Evolutionary conservation across 1,140 invertebrate genomes (phyloP).

Genomic region (Atta cephalotes): DNA sequence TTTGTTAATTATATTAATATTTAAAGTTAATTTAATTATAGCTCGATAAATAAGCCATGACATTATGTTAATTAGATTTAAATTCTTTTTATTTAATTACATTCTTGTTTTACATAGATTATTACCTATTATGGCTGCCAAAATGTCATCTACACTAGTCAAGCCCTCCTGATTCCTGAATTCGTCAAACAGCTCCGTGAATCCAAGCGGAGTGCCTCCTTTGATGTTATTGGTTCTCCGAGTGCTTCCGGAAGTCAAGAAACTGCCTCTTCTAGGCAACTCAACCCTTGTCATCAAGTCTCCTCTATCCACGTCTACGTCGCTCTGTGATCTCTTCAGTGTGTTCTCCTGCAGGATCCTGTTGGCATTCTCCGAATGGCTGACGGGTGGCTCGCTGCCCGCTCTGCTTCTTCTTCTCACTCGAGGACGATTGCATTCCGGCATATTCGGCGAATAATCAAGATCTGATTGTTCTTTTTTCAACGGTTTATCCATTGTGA

Average conservation of each 20-base stretch:
- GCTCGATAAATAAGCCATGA: no score
- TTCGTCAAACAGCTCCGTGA: slow-evolving; percentile 94
- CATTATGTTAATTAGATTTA: background rate
- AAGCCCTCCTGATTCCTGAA: slow-evolving; percentile 94
- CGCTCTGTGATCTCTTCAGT: slow-evolving; percentile 87
- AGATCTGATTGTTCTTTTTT: slow-evolving; percentile 58
- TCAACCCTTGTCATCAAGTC: slow-evolving; percentile 94
- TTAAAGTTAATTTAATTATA: no score
- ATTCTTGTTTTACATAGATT: background rate
- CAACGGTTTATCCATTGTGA: slow-evolving; percentile 74
- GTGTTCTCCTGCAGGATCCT: slow-evolving; percentile 85
- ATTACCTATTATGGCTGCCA: slow-evolving; percentile 92
- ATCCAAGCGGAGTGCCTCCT: slow-evolving; percentile 91
- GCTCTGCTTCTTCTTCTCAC: slow-evolving; percentile 81
- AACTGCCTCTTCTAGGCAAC: slow-evolving; percentile 93
- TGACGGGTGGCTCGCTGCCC: slow-evolving; percentile 83
- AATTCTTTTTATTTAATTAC: background rate
- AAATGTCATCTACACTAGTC: slow-evolving; percentile 94
- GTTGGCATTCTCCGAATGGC: slow-evolving; percentile 79
- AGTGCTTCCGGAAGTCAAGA: slow-evolving; percentile 90
- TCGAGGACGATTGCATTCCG: slow-evolving; percentile 65
- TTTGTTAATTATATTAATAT: no score
- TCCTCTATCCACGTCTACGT: slow-evolving; percentile 87
- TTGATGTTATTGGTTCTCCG: slow-evolving; percentile 81
- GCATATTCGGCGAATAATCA: slow-evolving; percentile 27